These are phyloP conservation scores for Clarias batrachus DNA, from an alignment of 2,113 vertebrate genomes.

Conservation along the genomic window DNA sequence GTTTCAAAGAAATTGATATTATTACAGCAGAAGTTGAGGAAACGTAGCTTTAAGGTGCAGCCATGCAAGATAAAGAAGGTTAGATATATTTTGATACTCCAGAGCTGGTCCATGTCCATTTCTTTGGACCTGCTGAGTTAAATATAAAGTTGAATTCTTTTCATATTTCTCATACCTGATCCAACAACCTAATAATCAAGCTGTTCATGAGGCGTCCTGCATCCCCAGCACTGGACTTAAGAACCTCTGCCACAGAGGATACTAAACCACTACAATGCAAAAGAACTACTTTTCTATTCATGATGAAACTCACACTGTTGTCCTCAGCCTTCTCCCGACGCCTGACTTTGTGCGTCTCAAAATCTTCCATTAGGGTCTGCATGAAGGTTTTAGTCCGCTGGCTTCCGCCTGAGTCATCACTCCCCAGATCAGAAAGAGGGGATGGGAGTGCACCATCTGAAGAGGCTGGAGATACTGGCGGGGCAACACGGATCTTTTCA, in stretches of 20 bases:
- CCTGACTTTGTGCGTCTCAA: slow-evolving; percentile 93
- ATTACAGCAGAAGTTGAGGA: not conserved
- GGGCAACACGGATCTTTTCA: slow-evolving; percentile 83
- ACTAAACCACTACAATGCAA: not conserved
- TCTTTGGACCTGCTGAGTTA: not conserved
- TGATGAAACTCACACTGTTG: slow-evolving; percentile 83
- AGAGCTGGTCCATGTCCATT: not conserved
- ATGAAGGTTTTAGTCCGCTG: slow-evolving; percentile 91
- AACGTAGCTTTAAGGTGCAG: not conserved
- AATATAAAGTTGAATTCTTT: not conserved
- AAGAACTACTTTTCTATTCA: slow-evolving; percentile 8
- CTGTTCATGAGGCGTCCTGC: not conserved
- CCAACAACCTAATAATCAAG: not conserved
- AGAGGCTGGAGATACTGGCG: slow-evolving; percentile 83
- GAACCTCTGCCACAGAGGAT: not conserved
- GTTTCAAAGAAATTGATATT: not conserved
- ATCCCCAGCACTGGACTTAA: not conserved
- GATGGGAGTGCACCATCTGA: slow-evolving; percentile 77
- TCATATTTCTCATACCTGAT: not conserved
- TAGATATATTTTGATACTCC: not conserved
- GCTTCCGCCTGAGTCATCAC: slow-evolving; percentile 82
- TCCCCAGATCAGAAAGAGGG: slow-evolving; percentile 72
- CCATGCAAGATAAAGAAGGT: not conserved
- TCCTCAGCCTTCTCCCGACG: slow-evolving; percentile 90
- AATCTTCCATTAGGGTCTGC: slow-evolving; percentile 98